Evolutionary conservation across 2,113 vertebrate species (phyloP).

Genomic region (Psophia crepitans): DNA sequence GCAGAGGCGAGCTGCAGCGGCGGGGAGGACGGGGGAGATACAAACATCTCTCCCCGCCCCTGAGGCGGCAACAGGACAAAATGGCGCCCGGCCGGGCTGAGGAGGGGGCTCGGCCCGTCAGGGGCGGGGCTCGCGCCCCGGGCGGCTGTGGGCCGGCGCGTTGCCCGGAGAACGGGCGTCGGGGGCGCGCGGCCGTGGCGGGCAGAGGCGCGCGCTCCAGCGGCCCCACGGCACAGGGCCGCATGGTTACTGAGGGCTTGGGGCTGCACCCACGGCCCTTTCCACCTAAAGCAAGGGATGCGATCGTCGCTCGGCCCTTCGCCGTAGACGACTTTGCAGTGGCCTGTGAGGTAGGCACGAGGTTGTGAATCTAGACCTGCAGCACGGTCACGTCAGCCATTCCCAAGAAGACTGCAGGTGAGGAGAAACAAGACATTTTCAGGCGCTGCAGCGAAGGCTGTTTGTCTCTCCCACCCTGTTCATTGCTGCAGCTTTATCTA

Average conservation of each 20-base stretch:
- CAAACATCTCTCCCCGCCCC: background rate
- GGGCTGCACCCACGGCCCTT: background rate
- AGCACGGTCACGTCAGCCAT: background rate
- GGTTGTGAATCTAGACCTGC: fast-evolving
- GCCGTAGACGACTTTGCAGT: background rate
- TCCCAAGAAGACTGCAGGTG: background rate
- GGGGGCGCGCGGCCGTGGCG: no score
- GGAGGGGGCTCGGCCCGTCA: background rate
- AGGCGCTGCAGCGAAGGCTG: background rate
- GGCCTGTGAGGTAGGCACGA: background rate
- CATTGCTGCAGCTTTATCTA: fast-evolving
- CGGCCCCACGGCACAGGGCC: no score
- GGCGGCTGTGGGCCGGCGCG: background rate
- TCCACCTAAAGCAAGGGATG: fast-evolving
- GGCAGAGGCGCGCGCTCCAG: no score
- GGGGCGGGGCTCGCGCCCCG: background rate
- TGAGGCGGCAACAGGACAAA: background rate
- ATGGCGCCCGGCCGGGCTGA: background rate
- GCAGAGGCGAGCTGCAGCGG: no score
- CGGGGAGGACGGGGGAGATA: fast-evolving
- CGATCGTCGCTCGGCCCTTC: background rate
- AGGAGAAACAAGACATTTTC: background rate
- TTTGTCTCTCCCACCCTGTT: background rate
- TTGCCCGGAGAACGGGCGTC: no score
- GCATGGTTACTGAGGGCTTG: no score